phyloP scores from a whole-genome alignment of 2,888 invertebrate genomes.

The Nomada hirtipes region DNA sequence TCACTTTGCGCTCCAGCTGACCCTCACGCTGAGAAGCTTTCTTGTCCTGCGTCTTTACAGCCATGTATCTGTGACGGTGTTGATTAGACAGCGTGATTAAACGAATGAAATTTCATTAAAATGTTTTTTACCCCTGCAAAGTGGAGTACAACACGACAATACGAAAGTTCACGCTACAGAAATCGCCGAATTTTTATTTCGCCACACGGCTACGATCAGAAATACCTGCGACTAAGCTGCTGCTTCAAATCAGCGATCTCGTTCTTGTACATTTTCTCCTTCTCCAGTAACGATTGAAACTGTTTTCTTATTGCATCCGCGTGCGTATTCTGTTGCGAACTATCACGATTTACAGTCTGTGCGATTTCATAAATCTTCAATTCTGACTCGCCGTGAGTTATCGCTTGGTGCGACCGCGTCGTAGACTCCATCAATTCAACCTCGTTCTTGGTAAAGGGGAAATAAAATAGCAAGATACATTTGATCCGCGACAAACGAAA shows the following conservation, averaged over 20 bases:
- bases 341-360: conserved; percentile 63
- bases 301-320: conserved; percentile 76
- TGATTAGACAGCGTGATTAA: background rate
- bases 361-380: conserved; percentile 72
- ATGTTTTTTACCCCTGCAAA: no score
- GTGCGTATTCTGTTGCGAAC: conserved; percentile 71
- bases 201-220: background rate
- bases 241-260: conserved; percentile 86
- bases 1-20: conserved; percentile 78
- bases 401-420: conserved; percentile 64
- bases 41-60: conserved; percentile 78
- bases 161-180: background rate
- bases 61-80: conserved; percentile 75
- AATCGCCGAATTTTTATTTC: background rate
- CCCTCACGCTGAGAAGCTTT: conserved; percentile 77
- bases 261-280: conserved; percentile 85
- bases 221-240: conserved; percentile 82
- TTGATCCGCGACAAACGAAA: background rate
- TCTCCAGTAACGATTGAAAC: conserved; percentile 75
- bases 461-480: background rate
- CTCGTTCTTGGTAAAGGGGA: conserved; percentile 70
- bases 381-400: conserved; percentile 64
- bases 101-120: no score
- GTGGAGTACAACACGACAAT: no score
- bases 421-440: conserved; percentile 75